phyloP scores from a whole-genome alignment of 2,888 invertebrate genomes.

The Actias luna region DNA sequence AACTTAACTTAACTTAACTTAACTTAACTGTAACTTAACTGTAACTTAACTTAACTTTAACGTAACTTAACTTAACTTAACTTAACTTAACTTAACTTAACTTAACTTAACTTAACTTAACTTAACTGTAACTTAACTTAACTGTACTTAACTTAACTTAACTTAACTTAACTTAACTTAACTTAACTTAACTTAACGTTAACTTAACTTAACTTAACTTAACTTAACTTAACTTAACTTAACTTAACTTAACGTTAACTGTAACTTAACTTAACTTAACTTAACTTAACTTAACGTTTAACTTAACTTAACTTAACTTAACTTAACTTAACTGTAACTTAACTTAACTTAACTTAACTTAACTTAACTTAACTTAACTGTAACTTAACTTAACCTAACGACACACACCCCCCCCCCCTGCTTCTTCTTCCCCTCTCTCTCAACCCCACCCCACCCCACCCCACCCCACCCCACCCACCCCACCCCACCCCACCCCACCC shows the following conservation, averaged over 20 bases:
- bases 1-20: conserved; percentile 20
- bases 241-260: no score
- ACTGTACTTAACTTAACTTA: no score
- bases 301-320: conserved; percentile 25
- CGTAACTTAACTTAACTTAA: no score
- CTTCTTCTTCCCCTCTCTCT: no score
- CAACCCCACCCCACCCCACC: conserved; percentile 20
- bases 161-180: no score
- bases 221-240: no score
- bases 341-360: conserved; percentile 22
- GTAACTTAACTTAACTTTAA: conserved; percentile 19
- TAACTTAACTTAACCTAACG: conserved; percentile 26
- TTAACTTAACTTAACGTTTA: conserved; percentile 20
- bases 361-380: conserved; percentile 23
- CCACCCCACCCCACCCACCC: conserved; percentile 20
- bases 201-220: no score
- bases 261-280: no score
- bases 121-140: no score
- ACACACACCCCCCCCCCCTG: conserved; percentile 19
- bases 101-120: conserved; percentile 16
- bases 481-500: background rate
- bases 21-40: conserved; percentile 19
- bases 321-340: conserved; percentile 25
- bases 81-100: no score
- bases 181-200: no score